phyloP scores from a whole-genome alignment of 2,797 vertebrate species.

The Gymnopithys bicolor region DNA sequence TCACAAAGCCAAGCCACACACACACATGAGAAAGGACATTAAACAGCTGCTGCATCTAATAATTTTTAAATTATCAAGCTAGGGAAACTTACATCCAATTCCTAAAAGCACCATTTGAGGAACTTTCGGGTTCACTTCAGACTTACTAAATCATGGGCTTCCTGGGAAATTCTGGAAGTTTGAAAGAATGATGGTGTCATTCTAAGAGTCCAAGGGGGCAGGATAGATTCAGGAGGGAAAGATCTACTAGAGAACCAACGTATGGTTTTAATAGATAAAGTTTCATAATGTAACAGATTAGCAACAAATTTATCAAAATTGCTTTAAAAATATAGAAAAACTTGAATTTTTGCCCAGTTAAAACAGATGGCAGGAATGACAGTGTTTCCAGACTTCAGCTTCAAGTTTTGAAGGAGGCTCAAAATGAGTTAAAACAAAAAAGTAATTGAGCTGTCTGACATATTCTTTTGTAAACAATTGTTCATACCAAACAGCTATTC shows the following conservation, averaged over 20 bases:
- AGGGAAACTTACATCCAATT: neutral
- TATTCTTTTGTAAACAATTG: constrained; percentile 7
- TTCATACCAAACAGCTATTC: constrained; percentile 13
- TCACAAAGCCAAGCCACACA: too few relatives aligned
- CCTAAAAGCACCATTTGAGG: neutral
- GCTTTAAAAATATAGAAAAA: neutral
- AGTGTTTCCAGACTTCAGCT: constrained; percentile 33
- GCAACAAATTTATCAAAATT: constrained; percentile 20
- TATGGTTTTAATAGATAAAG: neutral
- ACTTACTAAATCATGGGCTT: neutral
- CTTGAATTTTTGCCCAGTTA: constrained; percentile 26
- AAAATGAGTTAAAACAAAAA: constrained; percentile 41
- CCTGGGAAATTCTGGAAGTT: neutral
- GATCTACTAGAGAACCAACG: neutral
- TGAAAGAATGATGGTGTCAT: neutral
- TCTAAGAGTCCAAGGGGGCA: neutral
- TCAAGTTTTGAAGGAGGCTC: constrained; percentile 27
- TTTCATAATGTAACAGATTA: neutral
- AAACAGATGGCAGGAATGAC: constrained; percentile 43
- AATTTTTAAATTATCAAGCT: neutral
- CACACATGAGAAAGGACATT: neutral
- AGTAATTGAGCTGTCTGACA: neutral
- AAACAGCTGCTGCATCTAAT: neutral
- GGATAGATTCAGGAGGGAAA: neutral
- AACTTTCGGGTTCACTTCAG: neutral